Percentiles rank a stretch among this genome's conserved stretches.
Conservation (phyloP, 2,888 invertebrate genomes). For the Ryuthela nishihirai region DNA sequence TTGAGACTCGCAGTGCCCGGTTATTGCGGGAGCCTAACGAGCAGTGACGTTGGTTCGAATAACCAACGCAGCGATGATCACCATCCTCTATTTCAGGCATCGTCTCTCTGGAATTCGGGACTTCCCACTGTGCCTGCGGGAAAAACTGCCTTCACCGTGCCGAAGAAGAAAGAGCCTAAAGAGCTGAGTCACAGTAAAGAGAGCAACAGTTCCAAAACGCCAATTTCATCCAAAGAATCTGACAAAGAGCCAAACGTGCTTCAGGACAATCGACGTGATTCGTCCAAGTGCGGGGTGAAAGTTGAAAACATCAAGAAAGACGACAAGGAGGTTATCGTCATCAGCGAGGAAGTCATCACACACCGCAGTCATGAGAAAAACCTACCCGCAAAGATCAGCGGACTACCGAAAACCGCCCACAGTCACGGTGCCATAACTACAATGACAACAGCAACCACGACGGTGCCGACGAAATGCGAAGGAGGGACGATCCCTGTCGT, state of each 20-base stretch:
- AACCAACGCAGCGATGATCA: constrained; percentile 15
- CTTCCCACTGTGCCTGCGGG: constrained; percentile 18
- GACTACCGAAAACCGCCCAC: no score
- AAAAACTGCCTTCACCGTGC: constrained; percentile 35
- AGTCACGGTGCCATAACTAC: constrained; percentile 12
- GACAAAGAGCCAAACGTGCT: no score
- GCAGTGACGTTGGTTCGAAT: constrained; percentile 16
- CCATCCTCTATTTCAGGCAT: constrained; percentile 11
- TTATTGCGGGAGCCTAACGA: constrained; percentile 18
- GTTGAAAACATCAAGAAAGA: no score
- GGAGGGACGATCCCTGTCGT: constrained; percentile 18
- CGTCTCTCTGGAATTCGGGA: constrained; percentile 28
- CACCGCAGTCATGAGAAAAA: neutral
- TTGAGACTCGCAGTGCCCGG: constrained; percentile 18
- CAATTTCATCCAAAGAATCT: no score
- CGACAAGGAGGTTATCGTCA: neutral
- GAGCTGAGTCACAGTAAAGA: constrained; percentile 11
- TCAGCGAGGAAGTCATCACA: neutral
- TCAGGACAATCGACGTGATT: no score
- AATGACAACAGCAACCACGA: constrained; percentile 12
- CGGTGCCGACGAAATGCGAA: constrained; percentile 21
- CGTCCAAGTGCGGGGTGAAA: no score
- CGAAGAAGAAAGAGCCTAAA: constrained; percentile 31
- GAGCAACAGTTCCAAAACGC: no score
- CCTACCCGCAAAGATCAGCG: neutral